phyloP scores from a whole-genome alignment of 2,888 invertebrate species.

The Apodemia duryi region DNA sequence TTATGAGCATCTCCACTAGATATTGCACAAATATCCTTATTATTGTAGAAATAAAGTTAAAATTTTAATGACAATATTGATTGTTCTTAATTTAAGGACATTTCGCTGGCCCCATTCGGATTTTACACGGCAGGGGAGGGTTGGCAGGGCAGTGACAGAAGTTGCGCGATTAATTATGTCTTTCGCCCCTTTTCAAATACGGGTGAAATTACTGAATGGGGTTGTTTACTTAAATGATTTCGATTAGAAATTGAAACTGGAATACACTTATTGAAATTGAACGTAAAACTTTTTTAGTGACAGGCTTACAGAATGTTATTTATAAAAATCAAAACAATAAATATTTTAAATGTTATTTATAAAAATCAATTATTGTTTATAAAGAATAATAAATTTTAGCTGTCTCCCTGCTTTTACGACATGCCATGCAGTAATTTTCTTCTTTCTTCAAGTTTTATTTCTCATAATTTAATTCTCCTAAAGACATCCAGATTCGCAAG shows the following conservation, averaged over 20 bases:
- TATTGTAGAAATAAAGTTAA: slow-evolving; percentile 9
- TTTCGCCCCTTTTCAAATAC: slow-evolving; percentile 58
- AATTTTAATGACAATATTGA: slow-evolving; percentile 12
- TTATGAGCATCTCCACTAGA: neutral
- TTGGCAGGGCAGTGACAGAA: slow-evolving; percentile 51
- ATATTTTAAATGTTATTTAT: too few relatives aligned
- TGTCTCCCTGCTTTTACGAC: too few relatives aligned
- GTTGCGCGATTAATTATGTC: slow-evolving; percentile 68
- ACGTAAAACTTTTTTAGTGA: slow-evolving; percentile 6
- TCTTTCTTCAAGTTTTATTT: too few relatives aligned
- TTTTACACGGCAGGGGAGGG: slow-evolving; percentile 32
- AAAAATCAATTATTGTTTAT: too few relatives aligned
- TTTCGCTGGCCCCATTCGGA: slow-evolving; percentile 44
- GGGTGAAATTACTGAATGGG: slow-evolving; percentile 46
- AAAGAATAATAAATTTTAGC: too few relatives aligned
- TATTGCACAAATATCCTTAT: slow-evolving; percentile 32
- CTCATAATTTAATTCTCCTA: too few relatives aligned
- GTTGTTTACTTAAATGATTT: slow-evolving; percentile 51
- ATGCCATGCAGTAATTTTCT: too few relatives aligned
- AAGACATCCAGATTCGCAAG: too few relatives aligned
- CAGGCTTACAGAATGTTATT: too few relatives aligned
- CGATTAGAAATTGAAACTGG: slow-evolving; percentile 38
- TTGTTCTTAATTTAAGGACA: slow-evolving; percentile 51
- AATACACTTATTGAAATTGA: slow-evolving; percentile 26
- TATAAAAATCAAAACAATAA: too few relatives aligned